Percentiles rank a stretch among this genome's conserved stretches.
These are phyloP conservation scores for Halcyon senegalensis DNA, from an alignment of 2,113 vertebrate species.

Conservation along the genomic window DNA sequence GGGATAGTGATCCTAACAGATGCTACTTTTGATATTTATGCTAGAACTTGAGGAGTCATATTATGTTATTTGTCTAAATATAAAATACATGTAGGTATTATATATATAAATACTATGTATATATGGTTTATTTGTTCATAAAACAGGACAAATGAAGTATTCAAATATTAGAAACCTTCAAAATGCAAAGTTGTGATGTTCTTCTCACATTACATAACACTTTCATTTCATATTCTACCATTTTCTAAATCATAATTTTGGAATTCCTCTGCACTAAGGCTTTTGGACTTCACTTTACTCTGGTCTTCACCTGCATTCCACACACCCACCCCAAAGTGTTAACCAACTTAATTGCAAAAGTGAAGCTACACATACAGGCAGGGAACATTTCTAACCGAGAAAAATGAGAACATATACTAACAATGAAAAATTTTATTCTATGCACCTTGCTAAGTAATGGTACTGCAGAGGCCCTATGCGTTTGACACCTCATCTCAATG, in stretches of 20 bases:
- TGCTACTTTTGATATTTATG: not conserved
- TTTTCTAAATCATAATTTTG: not conserved
- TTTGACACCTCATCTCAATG: not conserved
- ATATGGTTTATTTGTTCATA: not conserved
- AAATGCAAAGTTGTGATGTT: not conserved
- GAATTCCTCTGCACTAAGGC: not conserved
- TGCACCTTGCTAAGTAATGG: not conserved
- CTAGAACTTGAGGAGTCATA: not conserved
- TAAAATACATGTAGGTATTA: not conserved
- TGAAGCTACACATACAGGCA: not conserved
- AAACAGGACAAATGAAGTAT: not conserved
- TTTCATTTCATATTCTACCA: not conserved
- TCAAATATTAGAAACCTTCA: not conserved
- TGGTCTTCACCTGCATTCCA: not conserved
- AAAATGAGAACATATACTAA: not conserved
- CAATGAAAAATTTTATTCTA: not conserved
- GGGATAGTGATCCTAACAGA: not conserved
- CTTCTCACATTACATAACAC: not conserved
- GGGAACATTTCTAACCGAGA: not conserved
- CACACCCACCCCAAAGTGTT: not conserved
- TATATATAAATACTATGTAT: not conserved
- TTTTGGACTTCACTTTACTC: not conserved
- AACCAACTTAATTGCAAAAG: not conserved
- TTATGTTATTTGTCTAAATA: not conserved
- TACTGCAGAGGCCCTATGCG: not conserved